Percentiles rank a stretch among this genome's conserved stretches.
Conservation (phyloP, 2,888 invertebrate genomes). For the Punctoribates punctum region DNA sequence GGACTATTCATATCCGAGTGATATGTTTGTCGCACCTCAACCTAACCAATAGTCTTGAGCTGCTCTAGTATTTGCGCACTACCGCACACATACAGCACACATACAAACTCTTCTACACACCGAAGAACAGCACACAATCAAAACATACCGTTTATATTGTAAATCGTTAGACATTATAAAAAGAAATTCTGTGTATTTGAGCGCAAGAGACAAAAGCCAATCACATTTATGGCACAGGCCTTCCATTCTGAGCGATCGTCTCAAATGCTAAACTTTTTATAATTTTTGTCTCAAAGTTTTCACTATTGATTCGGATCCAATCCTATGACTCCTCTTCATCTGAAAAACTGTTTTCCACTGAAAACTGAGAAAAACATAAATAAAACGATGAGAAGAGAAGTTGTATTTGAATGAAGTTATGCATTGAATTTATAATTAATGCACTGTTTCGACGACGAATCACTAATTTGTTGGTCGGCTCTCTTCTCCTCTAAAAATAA, state of each 20-base stretch:
- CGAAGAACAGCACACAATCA: too few species aligned
- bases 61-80: conserved; percentile 25
- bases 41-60: conserved; percentile 12
- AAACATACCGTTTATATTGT: background rate
- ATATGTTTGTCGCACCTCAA: conserved; percentile 32
- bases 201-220: background rate
- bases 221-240: too few species aligned
- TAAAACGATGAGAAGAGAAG: too few species aligned
- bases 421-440: conserved; percentile 1
- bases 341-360: too few species aligned
- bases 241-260: too few species aligned
- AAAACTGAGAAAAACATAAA: too few species aligned
- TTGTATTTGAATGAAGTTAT: background rate
- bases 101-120: too few species aligned
- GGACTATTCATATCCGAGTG: conserved; percentile 18
- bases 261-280: too few species aligned
- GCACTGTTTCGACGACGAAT: background rate
- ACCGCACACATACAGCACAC: conserved; percentile 9
- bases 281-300: too few species aligned
- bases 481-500: background rate
- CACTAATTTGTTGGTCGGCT: background rate
- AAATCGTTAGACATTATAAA: conserved; percentile 10
- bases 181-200: background rate
- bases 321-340: too few species aligned
- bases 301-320: too few species aligned